Conservation (phyloP, 2,113 vertebrate species). For the Nasalis larvatus region DNA sequence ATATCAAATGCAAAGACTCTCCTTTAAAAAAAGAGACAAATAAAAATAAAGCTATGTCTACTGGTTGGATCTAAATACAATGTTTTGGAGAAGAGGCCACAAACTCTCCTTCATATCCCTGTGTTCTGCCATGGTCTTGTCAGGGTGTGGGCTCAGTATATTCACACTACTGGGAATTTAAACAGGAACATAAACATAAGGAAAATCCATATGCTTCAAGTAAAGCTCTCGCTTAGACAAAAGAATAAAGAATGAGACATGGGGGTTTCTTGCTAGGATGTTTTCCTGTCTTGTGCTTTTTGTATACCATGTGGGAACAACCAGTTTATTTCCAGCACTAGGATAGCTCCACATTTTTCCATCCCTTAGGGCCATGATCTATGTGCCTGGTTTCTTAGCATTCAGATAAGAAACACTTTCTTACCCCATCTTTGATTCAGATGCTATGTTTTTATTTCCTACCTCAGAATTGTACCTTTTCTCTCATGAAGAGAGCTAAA, state of each 20-base stretch:
- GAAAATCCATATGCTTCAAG: neutral
- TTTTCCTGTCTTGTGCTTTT: neutral
- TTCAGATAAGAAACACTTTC: neutral
- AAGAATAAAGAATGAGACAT: neutral
- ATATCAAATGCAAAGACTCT: neutral
- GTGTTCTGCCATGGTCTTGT: neutral
- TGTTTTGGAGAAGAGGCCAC: neutral
- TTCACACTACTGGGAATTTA: neutral
- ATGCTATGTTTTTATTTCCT: neutral
- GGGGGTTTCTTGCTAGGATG: neutral
- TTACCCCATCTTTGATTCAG: neutral
- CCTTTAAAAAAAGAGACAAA: neutral
- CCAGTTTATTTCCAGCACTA: neutral
- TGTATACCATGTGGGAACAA: neutral
- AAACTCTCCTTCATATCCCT: neutral
- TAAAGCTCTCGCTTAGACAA: neutral
- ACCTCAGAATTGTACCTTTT: neutral
- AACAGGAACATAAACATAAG: neutral
- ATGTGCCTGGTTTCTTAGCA: neutral
- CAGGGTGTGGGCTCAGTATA: rapidly evolving
- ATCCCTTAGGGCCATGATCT: neutral
- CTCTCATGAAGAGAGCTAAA: neutral
- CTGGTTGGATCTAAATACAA: neutral
- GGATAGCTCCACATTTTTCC: neutral
- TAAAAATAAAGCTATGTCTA: neutral